A percentile compares a stretch with the other conserved stretches of the same genome.
Evolutionary conservation across 2,888 invertebrate genomes (phyloP).

Genomic region (Matsumyia berberina): DNA sequence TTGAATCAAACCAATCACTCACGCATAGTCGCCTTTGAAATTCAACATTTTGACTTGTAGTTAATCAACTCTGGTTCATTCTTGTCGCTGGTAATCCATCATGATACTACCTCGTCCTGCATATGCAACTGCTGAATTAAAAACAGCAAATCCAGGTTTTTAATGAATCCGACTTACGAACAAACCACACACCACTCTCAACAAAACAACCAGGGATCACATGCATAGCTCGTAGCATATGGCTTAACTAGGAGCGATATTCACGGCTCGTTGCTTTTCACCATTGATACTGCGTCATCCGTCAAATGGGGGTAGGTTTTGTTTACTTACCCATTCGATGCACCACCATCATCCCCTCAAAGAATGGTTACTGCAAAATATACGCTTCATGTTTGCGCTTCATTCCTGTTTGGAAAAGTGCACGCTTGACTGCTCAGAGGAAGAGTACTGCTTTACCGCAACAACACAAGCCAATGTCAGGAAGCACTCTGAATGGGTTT

Average conservation of each 20-base stretch:
- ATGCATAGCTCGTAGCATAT: slow-evolving; percentile 37
- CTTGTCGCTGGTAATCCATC: slow-evolving; percentile 35
- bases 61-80: background rate
- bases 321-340: slow-evolving; percentile 46
- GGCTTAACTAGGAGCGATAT: slow-evolving; percentile 33
- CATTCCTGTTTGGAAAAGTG: background rate
- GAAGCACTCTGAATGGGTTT: background rate
- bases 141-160: slow-evolving; percentile 27
- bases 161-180: slow-evolving; percentile 20
- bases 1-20: slow-evolving; percentile 12
- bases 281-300: slow-evolving; percentile 32
- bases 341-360: slow-evolving; percentile 31
- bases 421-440: slow-evolving; percentile 32
- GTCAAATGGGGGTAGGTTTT: slow-evolving; percentile 54
- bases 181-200: slow-evolving; percentile 26
- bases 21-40: slow-evolving; percentile 5
- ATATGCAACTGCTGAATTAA: background rate
- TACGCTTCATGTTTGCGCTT: background rate
- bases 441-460: too few species aligned
- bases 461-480: background rate
- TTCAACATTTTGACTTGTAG: background rate
- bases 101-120: slow-evolving; percentile 9
- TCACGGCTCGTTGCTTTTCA: slow-evolving; percentile 43
- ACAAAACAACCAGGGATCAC: background rate
- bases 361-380: background rate